Evolutionary conservation across 2,888 invertebrate species (phyloP).

Genomic region (Nowickia ferox): DNA sequence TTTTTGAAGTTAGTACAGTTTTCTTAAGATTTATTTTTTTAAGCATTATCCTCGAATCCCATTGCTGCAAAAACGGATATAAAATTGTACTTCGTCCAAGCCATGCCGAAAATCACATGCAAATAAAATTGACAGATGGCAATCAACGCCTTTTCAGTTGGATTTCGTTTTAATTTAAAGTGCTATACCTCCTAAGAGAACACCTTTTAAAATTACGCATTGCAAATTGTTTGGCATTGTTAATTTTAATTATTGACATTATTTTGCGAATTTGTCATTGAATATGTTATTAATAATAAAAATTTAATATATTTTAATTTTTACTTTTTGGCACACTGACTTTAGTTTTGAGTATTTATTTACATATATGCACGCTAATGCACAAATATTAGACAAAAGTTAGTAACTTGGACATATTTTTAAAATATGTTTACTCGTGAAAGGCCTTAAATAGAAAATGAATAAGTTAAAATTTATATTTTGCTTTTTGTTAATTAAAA

Average conservation of each 20-base stretch:
- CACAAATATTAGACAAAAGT: conserved; percentile 1
- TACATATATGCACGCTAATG: not conserved
- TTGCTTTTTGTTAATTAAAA: conserved; percentile 24
- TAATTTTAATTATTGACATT: not conserved
- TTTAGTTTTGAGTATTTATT: conserved; percentile 27
- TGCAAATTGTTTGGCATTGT: too few relatives aligned
- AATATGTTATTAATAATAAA: not conserved
- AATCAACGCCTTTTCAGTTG: too few relatives aligned
- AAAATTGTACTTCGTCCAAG: too few relatives aligned
- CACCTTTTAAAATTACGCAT: too few relatives aligned
- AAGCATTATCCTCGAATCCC: too few relatives aligned
- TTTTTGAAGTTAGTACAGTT: too few relatives aligned
- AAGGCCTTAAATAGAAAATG: not conserved
- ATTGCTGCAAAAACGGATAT: too few relatives aligned
- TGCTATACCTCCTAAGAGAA: too few relatives aligned
- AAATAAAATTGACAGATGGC: too few relatives aligned
- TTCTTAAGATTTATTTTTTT: too few relatives aligned
- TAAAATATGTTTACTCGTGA: not conserved
- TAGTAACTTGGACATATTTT: conserved; percentile 9
- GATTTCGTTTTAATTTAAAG: too few relatives aligned
- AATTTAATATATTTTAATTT: not conserved
- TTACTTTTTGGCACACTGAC: not conserved
- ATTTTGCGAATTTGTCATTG: conserved; percentile 33
- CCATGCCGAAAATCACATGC: too few relatives aligned
- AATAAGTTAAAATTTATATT: conserved; percentile 6